Percentiles rank a stretch among this genome's conserved stretches.
phyloP scores from a whole-genome alignment of 2,888 invertebrate genomes.

The Catonia carolina region DNA sequence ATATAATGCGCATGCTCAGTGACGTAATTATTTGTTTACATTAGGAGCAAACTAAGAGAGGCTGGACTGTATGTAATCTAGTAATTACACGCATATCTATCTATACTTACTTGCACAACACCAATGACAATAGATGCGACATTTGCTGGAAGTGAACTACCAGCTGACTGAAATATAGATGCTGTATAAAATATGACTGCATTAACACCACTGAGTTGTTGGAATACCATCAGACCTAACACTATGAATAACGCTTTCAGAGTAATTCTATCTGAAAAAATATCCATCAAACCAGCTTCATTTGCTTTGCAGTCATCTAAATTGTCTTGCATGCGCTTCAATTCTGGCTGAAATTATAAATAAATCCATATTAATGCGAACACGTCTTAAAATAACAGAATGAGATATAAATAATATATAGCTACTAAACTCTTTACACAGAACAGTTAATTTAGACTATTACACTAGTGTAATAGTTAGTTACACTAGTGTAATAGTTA shows the following conservation, averaged over 20 bases:
- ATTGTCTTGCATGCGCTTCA: background rate
- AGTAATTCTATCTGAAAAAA: slow-evolving; percentile 29
- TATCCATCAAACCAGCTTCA: slow-evolving; percentile 3
- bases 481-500: too few species aligned
- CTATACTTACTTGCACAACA: slow-evolving; percentile 28
- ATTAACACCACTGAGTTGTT: slow-evolving; percentile 39
- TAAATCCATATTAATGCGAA: too few species aligned
- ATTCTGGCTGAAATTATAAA: background rate
- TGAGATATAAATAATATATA: too few species aligned
- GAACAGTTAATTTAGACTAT: too few species aligned
- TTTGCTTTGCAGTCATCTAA: background rate
- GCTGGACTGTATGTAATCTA: too few species aligned
- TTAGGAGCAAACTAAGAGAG: too few species aligned
- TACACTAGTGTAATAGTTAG: too few species aligned
- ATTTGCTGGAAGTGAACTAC: slow-evolving; percentile 33
- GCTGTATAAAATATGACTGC: slow-evolving; percentile 39
- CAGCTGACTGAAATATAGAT: slow-evolving; percentile 36
- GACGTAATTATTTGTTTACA: too few species aligned
- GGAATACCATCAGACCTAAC: slow-evolving; percentile 43
- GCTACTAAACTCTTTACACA: too few species aligned
- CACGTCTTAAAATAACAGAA: too few species aligned
- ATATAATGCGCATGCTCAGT: too few species aligned
- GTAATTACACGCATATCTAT: too few species aligned
- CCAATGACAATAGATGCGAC: slow-evolving; percentile 43
- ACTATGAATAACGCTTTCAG: slow-evolving; percentile 31